Percentiles rank a stretch among this genome's conserved stretches.
These are phyloP conservation scores for Amphimallon solstitiale DNA, from an alignment of 2,888 invertebrate genomes.

Conservation along the genomic window DNA sequence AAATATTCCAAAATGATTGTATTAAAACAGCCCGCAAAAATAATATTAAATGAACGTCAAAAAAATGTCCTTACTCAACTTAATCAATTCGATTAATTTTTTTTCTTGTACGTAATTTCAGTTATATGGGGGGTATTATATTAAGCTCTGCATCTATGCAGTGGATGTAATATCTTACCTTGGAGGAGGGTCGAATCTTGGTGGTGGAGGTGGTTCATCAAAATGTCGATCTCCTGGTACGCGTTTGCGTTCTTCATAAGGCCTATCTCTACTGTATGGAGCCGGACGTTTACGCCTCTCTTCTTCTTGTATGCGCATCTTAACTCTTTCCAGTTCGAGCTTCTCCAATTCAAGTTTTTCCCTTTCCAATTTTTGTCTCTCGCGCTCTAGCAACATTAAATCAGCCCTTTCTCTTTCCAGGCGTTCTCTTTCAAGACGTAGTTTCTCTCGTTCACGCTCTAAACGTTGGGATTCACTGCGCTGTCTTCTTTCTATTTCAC, in stretches of 20 bases:
- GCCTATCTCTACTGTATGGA: slow-evolving; percentile 61
- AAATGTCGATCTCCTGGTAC: slow-evolving; percentile 58
- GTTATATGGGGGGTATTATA: too few relatives aligned
- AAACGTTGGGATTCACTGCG: slow-evolving; percentile 86
- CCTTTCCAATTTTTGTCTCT: slow-evolving; percentile 78
- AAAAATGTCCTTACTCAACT: too few relatives aligned
- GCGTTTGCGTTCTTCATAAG: slow-evolving; percentile 58
- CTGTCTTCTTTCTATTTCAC: slow-evolving; percentile 84
- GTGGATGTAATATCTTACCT: too few relatives aligned
- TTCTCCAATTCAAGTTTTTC: slow-evolving; percentile 73
- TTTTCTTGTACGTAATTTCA: too few relatives aligned
- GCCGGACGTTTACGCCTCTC: slow-evolving; percentile 69
- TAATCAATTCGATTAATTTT: too few relatives aligned
- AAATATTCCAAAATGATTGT: too few relatives aligned
- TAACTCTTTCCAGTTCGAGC: slow-evolving; percentile 83
- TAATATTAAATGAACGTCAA: too few relatives aligned
- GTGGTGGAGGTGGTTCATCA: slow-evolving; percentile 70
- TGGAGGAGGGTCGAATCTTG: slow-evolving; percentile 67
- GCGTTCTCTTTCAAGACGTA: slow-evolving; percentile 85
- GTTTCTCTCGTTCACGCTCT: slow-evolving; percentile 82
- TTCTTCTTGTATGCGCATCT: slow-evolving; percentile 71
- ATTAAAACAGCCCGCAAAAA: not conserved
- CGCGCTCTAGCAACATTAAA: slow-evolving; percentile 82
- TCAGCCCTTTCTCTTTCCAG: slow-evolving; percentile 91
- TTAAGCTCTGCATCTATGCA: too few relatives aligned